Evolutionary conservation across 2,797 vertebrate species (phyloP).

Genomic region (Coreius guichenoti): DNA sequence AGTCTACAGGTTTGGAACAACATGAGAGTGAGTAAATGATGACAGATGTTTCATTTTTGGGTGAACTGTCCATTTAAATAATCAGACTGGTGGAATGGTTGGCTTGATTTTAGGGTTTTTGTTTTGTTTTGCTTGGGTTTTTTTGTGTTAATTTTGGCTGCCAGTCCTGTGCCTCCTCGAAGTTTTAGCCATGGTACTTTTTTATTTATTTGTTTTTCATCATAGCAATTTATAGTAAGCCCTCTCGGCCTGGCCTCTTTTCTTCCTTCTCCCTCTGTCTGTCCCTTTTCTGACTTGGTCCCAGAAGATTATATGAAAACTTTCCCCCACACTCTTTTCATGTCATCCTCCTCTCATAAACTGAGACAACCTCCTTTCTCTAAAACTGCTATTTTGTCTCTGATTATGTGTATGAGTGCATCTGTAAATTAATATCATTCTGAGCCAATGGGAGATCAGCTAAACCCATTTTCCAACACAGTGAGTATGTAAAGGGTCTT

Average conservation of each 20-base stretch:
- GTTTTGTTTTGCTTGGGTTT: too few species aligned
- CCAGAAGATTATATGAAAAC: slow-evolving; percentile 39
- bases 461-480: not conserved
- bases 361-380: not conserved
- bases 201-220: slow-evolving; percentile 51
- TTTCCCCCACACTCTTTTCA: slow-evolving; percentile 7
- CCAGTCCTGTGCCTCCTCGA: slow-evolving; percentile 36
- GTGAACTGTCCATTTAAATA: too few species aligned
- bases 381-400: not conserved
- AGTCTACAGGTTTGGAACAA: too few species aligned
- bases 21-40: too few species aligned
- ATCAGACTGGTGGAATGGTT: too few species aligned
- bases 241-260: slow-evolving; percentile 22
- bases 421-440: slow-evolving; percentile 3
- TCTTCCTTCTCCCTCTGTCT: slow-evolving; percentile 11
- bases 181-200: slow-evolving; percentile 30
- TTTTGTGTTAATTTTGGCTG: slow-evolving; percentile 41
- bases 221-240: slow-evolving; percentile 43
- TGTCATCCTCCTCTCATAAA: not conserved
- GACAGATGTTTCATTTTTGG: too few species aligned
- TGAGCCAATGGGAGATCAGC: not conserved
- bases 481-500: not conserved
- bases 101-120: too few species aligned
- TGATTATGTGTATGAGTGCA: not conserved
- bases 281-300: slow-evolving; percentile 16